Conservation (phyloP, 2,113 vertebrate genomes). For the Empidonax traillii region DNA sequence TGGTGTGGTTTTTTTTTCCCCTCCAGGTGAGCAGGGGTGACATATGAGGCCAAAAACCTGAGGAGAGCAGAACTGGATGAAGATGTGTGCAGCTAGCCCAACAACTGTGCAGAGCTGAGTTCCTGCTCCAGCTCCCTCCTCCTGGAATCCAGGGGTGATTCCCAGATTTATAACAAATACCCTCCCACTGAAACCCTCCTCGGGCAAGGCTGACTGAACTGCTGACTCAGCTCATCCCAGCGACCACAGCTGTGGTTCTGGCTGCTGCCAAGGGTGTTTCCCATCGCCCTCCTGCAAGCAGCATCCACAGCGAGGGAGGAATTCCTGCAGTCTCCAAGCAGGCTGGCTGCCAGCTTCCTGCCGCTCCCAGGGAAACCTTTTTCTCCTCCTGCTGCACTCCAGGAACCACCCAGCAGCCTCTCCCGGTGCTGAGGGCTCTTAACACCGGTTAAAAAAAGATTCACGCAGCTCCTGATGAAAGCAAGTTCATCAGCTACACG, state of each 20-base stretch:
- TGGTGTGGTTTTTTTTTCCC: not conserved
- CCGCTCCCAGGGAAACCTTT: not conserved
- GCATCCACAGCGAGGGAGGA: not conserved
- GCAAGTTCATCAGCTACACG: not conserved
- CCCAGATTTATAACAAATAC: not conserved
- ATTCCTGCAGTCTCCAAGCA: not conserved
- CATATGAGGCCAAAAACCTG: not conserved
- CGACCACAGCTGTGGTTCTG: not conserved
- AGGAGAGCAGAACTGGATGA: accelerated
- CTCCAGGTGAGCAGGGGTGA: not conserved
- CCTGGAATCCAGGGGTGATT: too few species aligned
- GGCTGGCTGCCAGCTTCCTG: not conserved
- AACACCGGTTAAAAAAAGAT: not conserved
- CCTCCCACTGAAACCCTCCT: not conserved
- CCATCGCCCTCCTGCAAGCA: not conserved
- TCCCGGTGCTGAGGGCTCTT: not conserved
- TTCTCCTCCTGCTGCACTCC: not conserved
- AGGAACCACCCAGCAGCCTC: accelerated
- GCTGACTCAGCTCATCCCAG: not conserved
- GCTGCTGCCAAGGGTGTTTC: not conserved
- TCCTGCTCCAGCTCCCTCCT: not conserved
- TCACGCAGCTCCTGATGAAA: not conserved
- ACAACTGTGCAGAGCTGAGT: not conserved
- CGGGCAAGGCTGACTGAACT: not conserved
- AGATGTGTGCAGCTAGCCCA: not conserved